These are phyloP conservation scores for Epizoanthus stellaris DNA, from an alignment of 92 coral and sea anemone genomes.

Conservation along the genomic window DNA sequence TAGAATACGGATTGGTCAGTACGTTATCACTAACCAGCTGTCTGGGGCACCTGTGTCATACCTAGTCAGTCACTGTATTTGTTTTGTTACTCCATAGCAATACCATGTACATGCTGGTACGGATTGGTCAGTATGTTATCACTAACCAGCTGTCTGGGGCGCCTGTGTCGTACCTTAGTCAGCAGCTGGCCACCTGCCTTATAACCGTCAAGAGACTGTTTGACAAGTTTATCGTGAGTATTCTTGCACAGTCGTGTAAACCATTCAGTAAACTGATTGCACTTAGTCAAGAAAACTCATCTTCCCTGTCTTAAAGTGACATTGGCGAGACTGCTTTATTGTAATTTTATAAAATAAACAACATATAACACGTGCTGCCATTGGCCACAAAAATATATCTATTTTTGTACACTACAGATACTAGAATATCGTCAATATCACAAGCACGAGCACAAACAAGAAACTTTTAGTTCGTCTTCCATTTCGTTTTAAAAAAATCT, in stretches of 20 bases:
- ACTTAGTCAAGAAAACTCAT: not conserved
- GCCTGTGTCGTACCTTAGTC: conserved; percentile 97
- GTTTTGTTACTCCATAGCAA: conserved; percentile 64
- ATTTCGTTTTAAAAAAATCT: no score
- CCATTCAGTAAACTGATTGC: not conserved
- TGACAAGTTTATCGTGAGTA: conserved; percentile 97
- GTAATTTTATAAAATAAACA: no score
- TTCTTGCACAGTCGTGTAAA: not conserved
- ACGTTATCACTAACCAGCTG: conserved; percentile 89
- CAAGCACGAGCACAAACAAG: no score
- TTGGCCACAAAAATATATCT: no score
- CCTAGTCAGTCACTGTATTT: conserved; percentile 69
- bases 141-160: conserved; percentile 92
- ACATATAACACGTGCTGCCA: not conserved
- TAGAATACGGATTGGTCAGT: conserved; percentile 97
- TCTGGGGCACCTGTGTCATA: conserved; percentile 96
- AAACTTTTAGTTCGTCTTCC: no score
- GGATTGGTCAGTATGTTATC: conserved; percentile 96
- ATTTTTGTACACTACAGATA: no score
- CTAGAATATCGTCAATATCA: no score
- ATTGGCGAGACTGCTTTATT: no score
- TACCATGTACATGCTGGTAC: conserved; percentile 98
- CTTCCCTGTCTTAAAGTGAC: no score
- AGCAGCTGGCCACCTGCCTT: conserved; percentile 95
- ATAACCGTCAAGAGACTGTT: conserved; percentile 93